Evolutionary conservation across 2,113 vertebrate genomes (phyloP).

Genomic region (Nerophis lumbriciformis): DNA sequence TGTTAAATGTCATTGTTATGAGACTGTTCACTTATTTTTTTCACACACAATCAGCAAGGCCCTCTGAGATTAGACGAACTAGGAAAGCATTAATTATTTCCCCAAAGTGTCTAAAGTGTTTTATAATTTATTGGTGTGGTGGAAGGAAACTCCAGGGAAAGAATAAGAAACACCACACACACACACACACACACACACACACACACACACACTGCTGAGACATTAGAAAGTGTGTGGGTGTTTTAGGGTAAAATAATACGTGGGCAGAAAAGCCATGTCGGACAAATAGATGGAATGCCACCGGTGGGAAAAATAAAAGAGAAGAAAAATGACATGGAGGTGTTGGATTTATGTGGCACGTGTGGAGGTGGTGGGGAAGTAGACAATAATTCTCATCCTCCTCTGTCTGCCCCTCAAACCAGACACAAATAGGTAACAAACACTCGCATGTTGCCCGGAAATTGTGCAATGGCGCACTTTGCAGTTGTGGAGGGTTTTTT

Average conservation of each 20-base stretch:
- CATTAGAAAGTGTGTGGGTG: background rate
- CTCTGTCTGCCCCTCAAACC: slow-evolving; percentile 37
- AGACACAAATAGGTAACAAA: slow-evolving; percentile 56
- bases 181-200: slow-evolving; percentile 6
- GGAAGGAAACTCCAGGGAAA: slow-evolving; percentile 24
- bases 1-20: background rate
- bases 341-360: slow-evolving; percentile 45
- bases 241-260: slow-evolving; percentile 14
- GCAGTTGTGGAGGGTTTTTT: slow-evolving; percentile 28
- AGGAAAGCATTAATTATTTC: slow-evolving; percentile 37
- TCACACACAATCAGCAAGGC: background rate
- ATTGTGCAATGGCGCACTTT: slow-evolving; percentile 24
- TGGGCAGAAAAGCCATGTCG: slow-evolving; percentile 4
- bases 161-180: slow-evolving; percentile 10
- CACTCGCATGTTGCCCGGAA: slow-evolving; percentile 32
- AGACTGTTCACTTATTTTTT: background rate
- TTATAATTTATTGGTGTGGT: slow-evolving; percentile 13
- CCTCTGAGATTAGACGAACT: background rate
- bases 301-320: slow-evolving; percentile 28
- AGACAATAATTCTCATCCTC: slow-evolving; percentile 46
- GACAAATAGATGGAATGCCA: slow-evolving; percentile 21
- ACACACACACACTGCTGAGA: slow-evolving; percentile 1
- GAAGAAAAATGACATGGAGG: slow-evolving; percentile 18
- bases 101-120: slow-evolving; percentile 34
- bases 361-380: slow-evolving; percentile 8